A percentile compares a stretch with the other conserved stretches of the same genome.
phyloP scores from a whole-genome alignment of 2,888 invertebrate genomes.

The Rhogogaster chlorosoma region DNA sequence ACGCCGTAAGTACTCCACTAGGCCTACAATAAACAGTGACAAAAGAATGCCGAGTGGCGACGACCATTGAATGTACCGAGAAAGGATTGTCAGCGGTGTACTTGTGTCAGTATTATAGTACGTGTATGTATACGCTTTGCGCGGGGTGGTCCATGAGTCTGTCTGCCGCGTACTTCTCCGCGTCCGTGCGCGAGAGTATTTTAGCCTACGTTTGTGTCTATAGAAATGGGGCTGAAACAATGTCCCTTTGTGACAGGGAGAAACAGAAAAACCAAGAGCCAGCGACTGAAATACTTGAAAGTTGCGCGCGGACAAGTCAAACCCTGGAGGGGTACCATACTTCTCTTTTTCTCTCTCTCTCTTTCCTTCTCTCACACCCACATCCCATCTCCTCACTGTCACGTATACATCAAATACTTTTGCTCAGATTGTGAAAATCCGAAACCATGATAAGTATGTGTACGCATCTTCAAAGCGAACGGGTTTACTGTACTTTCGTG shows the following conservation, averaged over 20 bases:
- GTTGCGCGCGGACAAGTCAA: constrained; percentile 59
- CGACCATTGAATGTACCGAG: constrained; percentile 61
- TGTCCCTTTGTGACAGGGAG: constrained; percentile 67
- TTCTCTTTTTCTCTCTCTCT: not conserved
- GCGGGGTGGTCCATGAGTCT: constrained; percentile 22
- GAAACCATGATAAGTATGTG: not conserved
- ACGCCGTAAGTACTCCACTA: constrained; percentile 54
- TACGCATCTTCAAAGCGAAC: constrained; percentile 2
- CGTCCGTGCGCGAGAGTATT: constrained; percentile 59
- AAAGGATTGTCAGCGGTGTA: constrained; percentile 62
- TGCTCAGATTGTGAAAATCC: not conserved
- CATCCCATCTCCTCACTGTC: not conserved
- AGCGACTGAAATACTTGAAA: constrained; percentile 70
- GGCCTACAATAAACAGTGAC: constrained; percentile 62
- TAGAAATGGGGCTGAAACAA: constrained; percentile 68
- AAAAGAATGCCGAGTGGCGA: constrained; percentile 62
- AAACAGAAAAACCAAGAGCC: constrained; percentile 66
- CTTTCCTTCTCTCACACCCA: not conserved
- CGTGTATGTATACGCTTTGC: constrained; percentile 38
- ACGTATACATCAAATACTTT: constrained; percentile 10
- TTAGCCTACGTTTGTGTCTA: constrained; percentile 60
- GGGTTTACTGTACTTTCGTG: not conserved
- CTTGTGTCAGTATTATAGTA: not conserved
- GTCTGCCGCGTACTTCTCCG: constrained; percentile 37
- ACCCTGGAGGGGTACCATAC: constrained; percentile 31